phyloP scores from a whole-genome alignment of 64 coral and sea anemone species.

The Montipora capricornis region DNA sequence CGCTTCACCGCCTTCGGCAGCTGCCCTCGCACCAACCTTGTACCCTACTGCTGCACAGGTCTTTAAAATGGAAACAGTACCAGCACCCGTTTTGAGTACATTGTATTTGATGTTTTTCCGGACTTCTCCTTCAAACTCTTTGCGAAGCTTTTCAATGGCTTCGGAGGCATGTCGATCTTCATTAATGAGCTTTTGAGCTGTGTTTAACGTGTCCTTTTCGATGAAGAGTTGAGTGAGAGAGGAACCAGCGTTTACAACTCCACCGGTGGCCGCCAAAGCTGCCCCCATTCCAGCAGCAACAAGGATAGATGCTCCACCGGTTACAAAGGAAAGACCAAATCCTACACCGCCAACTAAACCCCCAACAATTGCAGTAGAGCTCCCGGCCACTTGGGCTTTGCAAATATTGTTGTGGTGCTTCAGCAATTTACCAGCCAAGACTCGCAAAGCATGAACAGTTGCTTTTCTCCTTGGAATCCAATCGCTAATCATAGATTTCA shows the following conservation, averaged over 20 bases:
- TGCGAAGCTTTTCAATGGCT: neutral
- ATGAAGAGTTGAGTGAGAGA: neutral
- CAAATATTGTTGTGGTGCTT: no score
- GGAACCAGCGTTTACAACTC: slow-evolving; percentile 12
- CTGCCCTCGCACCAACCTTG: slow-evolving; percentile 8
- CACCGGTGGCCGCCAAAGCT: slow-evolving; percentile 15
- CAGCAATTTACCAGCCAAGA: neutral
- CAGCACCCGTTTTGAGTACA: neutral
- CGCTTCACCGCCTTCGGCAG: neutral
- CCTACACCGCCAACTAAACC: neutral
- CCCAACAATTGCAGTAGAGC: slow-evolving; percentile 27
- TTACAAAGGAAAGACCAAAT: slow-evolving; percentile 57
- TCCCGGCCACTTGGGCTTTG: no score
- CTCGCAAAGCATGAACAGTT: neutral
- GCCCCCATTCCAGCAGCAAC: slow-evolving; percentile 21
- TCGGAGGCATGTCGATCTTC: neutral
- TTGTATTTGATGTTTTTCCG: neutral
- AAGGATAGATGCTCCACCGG: slow-evolving; percentile 51
- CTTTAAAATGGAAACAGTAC: neutral
- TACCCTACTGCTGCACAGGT: neutral
- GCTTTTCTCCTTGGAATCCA: neutral
- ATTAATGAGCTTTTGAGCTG: slow-evolving; percentile 14
- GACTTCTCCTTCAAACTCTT: neutral
- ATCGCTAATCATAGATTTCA: neutral
- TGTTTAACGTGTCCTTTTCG: neutral